Base-by-base conservation (phyloP, 2,113 vertebrate species). In the Carassius gibelio region DNA sequence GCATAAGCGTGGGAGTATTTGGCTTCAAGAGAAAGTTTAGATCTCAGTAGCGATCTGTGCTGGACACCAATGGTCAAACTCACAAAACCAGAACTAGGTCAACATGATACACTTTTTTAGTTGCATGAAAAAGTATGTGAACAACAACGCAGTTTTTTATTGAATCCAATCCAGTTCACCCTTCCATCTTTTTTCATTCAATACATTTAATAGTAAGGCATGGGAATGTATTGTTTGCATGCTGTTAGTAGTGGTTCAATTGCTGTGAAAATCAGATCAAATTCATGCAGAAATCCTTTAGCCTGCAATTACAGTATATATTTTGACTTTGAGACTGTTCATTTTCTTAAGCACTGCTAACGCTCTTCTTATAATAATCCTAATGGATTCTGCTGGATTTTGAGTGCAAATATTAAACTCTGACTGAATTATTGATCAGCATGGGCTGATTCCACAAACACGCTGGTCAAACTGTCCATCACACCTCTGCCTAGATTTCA, bases 381-480 rank as follows among this genome's bases (percentile, higher is more conserved):
- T 13, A 21, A 11, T 48, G 71, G 42, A 38, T 75, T 26, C 45
- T 76, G 61, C 71, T 75, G 81, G 61, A 84, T 76, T 85, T 62
- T 8, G 86, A 75, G 45, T 69, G 68, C 68, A 82, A 82, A 88
- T 50, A 87, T 75, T 86, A 87, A 86, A 89, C 69, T 62, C 84
- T 88, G 81, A 48, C 80, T 89, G 88, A 92, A 90, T 90, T 89
- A 89, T 85, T 87, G 86, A 89, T 91, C 69, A 79, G 81, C 26
- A 8, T 8, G 38, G 48, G 77, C 38, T 50, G 42, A 88, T 77
- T 82, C 30, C 72, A 72, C 55, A 87, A 88, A 87, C 75, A 84
- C 59, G 17, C 17, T 0, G 57, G 52, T 86, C 82, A 83, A 38
- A 74, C 15, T 23, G 13, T 57, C 50, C 38, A 84, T 82, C 42